Base-by-base conservation (phyloP, 2,888 invertebrate species). In the Spialia ferax region DNA sequence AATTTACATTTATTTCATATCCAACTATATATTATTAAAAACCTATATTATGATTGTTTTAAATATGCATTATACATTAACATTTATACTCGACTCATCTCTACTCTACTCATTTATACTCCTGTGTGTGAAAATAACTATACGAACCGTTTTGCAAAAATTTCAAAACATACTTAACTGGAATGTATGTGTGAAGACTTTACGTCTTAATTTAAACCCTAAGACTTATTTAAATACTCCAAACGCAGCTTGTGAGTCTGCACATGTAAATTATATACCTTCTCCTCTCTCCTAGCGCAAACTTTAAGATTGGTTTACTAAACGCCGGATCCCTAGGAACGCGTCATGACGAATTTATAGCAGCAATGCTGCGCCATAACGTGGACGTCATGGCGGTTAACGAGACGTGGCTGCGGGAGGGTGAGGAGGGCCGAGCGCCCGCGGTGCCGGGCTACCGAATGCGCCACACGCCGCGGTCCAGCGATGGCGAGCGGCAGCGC, bases 321-420 rank as follows among this genome's bases (percentile, higher is more conserved):
- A 57, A 57, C 23, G 57, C 38, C 0, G 57, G 57, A 22, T 57
- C 57, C 11, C 38, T 57, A 13, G 57, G 57, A 5, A 57, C 57
- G 20, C 38, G 38, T n/a, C 57, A 57, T 13, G 57, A 57, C 7
- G 57, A 57, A n/a, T 57, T 50, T 50, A 50, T 50, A 50, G 22
- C 20, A 22, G 50, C 50, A 13, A 50, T 50, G 50, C 35, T 15
- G 4, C 18, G 35, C 1, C 55, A 56, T n/a, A 56, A 18, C n/a
- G 32, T 56, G 0, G 55, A 56, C 15, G n/a, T 54, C 8, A 23
- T 54, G 54, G 54, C 54, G 1, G 23, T 54, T 8, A 54, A 54
- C 15, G 55, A 56, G 55, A 56, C 55, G 10, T 56, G 55, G 55
- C 20, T 56, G 32, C 15, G 55, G 20, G 55, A 56, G 55, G 55